Base-by-base conservation (phyloP, 2,113 vertebrate genomes). In the Lucifuga dentata region DNA sequence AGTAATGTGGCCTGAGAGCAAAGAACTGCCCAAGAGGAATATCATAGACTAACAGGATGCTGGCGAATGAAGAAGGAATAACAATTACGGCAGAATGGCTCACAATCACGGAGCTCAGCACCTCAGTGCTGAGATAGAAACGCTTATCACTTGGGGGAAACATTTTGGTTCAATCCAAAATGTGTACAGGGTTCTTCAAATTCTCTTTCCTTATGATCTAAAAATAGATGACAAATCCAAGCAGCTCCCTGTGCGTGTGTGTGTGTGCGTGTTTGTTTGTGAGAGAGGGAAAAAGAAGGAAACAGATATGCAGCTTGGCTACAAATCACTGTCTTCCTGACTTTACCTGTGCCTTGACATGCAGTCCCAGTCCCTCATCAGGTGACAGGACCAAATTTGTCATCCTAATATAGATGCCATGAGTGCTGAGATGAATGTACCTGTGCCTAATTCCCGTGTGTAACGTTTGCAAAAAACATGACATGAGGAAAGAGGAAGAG, bases 371-470 rank as follows among this genome's bases (percentile, higher is more conserved):
- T 89, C 83, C 78, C 81, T 86, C 87, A 63, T 76, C 79, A 73
- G 84, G 78, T 90, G 88, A 87, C 86, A 88, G 86, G 52, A 67
- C 64, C 77, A 78, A 83, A 90, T 90, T 82, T 90, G 85, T 90
- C 86, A 86, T 88, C 91, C 87, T 89, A 89, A 89, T 87, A 88
- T 87, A 87, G 88, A 93, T 83, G 80, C 77, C 65, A 81, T 86
- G 81, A 78, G 73, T 74, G 74, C 78, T 57, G 84, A 87, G 76
- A 90, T 84, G 78, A 90, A 80, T 80, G 89, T 26, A 78, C 32
- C 63, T 46, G 8, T 0, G 56, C 74, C 81, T 78, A 65, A 84
- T 65, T 88, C 89, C 88, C 80, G 46, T 66, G 87, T 68, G 81
- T 73, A 91, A 89, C 74, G 85, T 90, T 93, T 67, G 76, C 74